Evolutionary conservation across 2,797 vertebrate species (phyloP), one percentile per base, ranked within the genome.

Genomic region (Spea hammondii): DNA sequence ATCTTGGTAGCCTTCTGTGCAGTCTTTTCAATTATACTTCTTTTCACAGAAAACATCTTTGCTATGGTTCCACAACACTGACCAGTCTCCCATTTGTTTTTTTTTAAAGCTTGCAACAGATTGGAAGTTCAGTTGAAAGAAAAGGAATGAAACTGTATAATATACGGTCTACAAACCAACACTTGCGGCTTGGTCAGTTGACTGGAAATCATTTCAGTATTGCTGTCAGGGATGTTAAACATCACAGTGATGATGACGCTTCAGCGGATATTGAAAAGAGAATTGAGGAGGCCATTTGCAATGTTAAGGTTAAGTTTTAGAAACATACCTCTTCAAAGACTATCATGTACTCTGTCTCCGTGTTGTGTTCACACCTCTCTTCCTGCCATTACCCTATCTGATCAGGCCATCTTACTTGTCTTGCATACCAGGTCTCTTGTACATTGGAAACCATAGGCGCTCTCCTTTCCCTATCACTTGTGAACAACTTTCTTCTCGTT

Each of bases 141-240:
- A 94, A 90, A 60, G 94, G 95, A 80, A 91, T 99, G 78, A 89
- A 78, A 45, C 85, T 98, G 62, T 93, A 90, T 74, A 94, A 93
- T 55, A 85, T 97, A 68, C 90, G 51, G 53, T 79, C 92, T 5
- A 90, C 87, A 7, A 76, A 83, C 4, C 91, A 95, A 85, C 93
- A 95, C 7, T 93, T 99, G 49, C 91, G 87, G 69, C 94, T 99
- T 0, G 97, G 97, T 7, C 92, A 93, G 12, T 91, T 99, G 45
- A 92, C 89, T 85, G 97, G 97, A 82, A 99, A 99, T 88, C 95
- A 94, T 87, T 99, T 99, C 79, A 91, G 94, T 85, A 91, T 99
- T 76, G 84, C 96, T 83, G 90, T 99, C 79, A 94, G 96, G 72
- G 88, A 95, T 84, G 85, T 98, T 79, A 90, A 87, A 51, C 88